Conservation (phyloP, 2,888 invertebrate species). For the Silvanus unidentatus region DNA sequence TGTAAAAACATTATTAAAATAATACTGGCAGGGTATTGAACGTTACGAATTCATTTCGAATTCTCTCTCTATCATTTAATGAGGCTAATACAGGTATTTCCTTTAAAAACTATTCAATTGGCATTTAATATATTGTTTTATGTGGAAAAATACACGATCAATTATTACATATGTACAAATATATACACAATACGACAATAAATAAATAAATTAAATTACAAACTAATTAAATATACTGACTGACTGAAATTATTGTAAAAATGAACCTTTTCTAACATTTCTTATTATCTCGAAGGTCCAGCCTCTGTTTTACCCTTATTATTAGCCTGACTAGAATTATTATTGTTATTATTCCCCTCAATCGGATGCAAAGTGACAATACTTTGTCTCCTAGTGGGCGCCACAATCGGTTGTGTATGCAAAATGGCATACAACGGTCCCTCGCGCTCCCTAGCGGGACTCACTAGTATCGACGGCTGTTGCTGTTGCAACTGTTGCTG, state of each 20-base stretch:
- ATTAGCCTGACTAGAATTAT: constrained; percentile 28
- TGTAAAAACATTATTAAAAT: too few species aligned
- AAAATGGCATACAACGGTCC: constrained; percentile 44
- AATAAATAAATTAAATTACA: too few species aligned
- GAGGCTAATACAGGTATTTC: too few species aligned
- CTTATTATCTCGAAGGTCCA: constrained; percentile 33
- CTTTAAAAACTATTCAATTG: too few species aligned
- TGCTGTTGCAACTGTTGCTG: constrained; percentile 25
- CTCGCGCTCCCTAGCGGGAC: constrained; percentile 39
- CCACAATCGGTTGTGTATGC: constrained; percentile 35
- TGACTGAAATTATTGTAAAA: background rate
- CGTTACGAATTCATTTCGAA: too few species aligned
- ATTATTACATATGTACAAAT: too few species aligned
- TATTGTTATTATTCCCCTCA: constrained; percentile 3
- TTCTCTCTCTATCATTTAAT: too few species aligned
- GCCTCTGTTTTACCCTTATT: constrained; percentile 20
- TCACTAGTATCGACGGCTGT: constrained; percentile 33
- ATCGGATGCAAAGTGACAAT: constrained; percentile 45
- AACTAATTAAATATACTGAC: too few species aligned
- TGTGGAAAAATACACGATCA: too few species aligned
- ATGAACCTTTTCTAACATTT: background rate
- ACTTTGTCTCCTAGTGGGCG: constrained; percentile 39
- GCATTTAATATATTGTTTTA: too few species aligned
- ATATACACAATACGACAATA: too few species aligned
- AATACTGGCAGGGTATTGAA: too few species aligned